phyloP scores from a whole-genome alignment of 2,113 vertebrate genomes.

The Petroica traversi region DNA sequence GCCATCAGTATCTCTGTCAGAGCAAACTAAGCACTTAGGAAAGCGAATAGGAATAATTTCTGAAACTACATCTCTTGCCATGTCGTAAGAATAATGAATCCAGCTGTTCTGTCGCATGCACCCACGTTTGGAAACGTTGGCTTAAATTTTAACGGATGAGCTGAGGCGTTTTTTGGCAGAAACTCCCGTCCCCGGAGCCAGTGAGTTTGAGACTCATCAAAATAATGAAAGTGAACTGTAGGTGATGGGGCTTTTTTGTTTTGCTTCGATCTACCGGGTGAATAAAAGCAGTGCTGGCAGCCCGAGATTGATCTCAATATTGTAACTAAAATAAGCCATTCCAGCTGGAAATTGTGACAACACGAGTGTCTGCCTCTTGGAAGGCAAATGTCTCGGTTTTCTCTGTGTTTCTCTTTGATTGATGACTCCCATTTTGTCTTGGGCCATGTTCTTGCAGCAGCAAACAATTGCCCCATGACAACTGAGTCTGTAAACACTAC shows the following conservation, averaged over 20 bases:
- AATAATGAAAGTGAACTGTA: conserved; percentile 10
- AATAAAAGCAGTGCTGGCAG: conserved; percentile 47
- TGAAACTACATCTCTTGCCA: not conserved
- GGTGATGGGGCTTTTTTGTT: conserved; percentile 11
- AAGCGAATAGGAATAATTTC: not conserved
- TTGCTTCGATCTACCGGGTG: not conserved
- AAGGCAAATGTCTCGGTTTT: not conserved
- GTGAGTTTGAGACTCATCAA: conserved; percentile 34
- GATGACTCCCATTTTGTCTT: conserved; percentile 15
- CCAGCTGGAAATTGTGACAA: conserved; percentile 42
- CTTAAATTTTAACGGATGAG: conserved; percentile 25
- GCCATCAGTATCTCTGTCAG: not conserved
- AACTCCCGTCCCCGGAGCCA: conserved; percentile 16
- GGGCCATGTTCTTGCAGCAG: not conserved
- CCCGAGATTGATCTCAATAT: not conserved
- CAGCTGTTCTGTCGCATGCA: conserved; percentile 40
- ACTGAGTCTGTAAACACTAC: not conserved
- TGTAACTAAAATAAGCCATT: conserved; percentile 45
- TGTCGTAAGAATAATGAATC: not conserved
- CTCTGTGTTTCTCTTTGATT: conserved; percentile 15
- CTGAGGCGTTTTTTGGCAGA: not conserved
- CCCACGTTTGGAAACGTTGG: not conserved
- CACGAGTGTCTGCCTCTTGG: conserved; percentile 18
- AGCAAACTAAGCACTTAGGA: not conserved
- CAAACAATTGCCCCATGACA: accelerated